Evolutionary conservation across 2,888 invertebrate genomes (phyloP).

Genomic region (Drosophila recens): DNA sequence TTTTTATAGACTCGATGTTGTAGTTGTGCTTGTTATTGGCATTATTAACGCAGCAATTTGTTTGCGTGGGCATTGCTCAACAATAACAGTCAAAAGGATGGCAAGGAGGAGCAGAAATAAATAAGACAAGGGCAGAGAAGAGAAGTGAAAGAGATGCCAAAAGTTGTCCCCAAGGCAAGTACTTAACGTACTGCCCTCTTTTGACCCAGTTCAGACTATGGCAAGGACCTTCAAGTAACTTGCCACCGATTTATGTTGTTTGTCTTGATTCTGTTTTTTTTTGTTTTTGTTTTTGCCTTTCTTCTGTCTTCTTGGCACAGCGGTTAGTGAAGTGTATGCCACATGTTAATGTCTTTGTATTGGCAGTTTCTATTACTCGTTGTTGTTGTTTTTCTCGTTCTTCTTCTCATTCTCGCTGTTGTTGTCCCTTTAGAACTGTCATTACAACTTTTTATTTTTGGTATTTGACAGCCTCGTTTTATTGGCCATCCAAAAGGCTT

Average conservation of each 20-base stretch:
- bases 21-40: constrained; percentile 61
- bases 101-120: not conserved
- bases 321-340: constrained; percentile 62
- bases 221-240: constrained; percentile 36
- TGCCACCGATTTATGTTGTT: constrained; percentile 55
- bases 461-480: constrained; percentile 70
- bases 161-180: constrained; percentile 39
- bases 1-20: constrained; percentile 44
- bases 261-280: constrained; percentile 33
- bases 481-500: constrained; percentile 46
- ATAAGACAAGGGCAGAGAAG: not conserved
- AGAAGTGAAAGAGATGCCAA: constrained; percentile 10
- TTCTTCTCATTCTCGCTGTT: constrained; percentile 1
- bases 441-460: constrained; percentile 59
- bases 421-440: constrained; percentile 53
- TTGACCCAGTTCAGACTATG: constrained; percentile 40
- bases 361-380: constrained; percentile 36
- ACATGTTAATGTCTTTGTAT: constrained; percentile 72
- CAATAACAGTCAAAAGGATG: constrained; percentile 32
- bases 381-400: constrained; percentile 1
- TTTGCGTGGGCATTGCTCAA: constrained; percentile 48
- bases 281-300: constrained; percentile 30
- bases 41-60: constrained; percentile 75
- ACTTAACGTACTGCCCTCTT: constrained; percentile 50
- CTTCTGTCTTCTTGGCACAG: constrained; percentile 16